Conservation (phyloP, 1,140 invertebrate genomes). For the Cotesia glomerata region DNA sequence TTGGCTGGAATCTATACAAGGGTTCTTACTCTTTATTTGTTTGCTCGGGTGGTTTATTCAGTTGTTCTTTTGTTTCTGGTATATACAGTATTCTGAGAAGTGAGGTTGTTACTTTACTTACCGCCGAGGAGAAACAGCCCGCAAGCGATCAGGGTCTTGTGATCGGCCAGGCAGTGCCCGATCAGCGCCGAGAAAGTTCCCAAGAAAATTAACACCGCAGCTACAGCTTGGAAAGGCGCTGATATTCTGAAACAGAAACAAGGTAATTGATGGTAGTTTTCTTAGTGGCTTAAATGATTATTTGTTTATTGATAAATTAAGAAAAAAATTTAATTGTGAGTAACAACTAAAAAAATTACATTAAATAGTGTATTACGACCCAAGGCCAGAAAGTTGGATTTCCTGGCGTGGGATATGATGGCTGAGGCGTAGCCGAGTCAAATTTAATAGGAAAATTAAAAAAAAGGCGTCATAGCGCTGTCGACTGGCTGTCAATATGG, state of each 20-base stretch:
- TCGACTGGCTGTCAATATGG: no score
- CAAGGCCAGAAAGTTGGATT: no score
- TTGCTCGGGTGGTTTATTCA: slow-evolving; percentile 7
- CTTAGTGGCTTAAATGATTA: background rate
- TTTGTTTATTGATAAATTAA: background rate
- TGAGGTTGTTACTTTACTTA: slow-evolving; percentile 51
- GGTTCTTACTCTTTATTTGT: slow-evolving; percentile 14
- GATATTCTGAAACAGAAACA: slow-evolving; percentile 65
- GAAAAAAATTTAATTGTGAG: no score
- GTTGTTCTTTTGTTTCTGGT: background rate
- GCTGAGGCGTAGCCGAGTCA: no score
- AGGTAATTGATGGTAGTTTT: background rate
- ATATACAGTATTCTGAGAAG: background rate
- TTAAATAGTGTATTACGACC: no score
- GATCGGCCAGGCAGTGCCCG: slow-evolving; percentile 70
- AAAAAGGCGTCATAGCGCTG: no score
- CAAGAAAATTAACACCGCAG: slow-evolving; percentile 64
- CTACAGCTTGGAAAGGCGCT: slow-evolving; percentile 67
- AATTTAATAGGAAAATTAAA: no score
- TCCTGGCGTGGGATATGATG: no score
- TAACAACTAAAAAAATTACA: no score
- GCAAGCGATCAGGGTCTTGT: slow-evolving; percentile 69
- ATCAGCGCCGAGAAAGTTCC: slow-evolving; percentile 68
- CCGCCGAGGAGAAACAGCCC: slow-evolving; percentile 70
- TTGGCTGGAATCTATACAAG: background rate